A percentile compares a stretch with the other conserved stretches of the same genome.
Conservation (phyloP, 2,888 invertebrate species). For the Mesorhabditis sp. region DNA sequence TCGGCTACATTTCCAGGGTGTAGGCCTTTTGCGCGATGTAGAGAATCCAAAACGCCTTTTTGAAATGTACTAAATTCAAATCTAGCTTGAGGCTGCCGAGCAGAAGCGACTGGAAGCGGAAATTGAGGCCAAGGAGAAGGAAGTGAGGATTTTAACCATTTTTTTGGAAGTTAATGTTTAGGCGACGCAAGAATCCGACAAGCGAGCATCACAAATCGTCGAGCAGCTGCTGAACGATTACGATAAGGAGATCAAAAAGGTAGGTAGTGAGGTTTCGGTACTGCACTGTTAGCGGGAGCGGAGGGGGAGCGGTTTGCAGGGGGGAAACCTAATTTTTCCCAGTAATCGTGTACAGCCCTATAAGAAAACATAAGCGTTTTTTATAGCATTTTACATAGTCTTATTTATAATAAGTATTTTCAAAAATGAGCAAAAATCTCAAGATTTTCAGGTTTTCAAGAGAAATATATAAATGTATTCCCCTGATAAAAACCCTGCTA, state of each 20-base stretch:
- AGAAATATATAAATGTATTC: too few relatives aligned
- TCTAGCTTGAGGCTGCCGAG: constrained; percentile 1
- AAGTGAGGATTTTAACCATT: background rate
- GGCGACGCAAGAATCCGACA: background rate
- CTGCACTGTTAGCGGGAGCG: background rate
- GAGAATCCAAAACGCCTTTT: background rate
- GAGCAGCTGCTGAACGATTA: background rate
- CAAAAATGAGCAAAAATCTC: too few relatives aligned
- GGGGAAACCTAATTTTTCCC: too few relatives aligned
- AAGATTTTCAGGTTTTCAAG: too few relatives aligned
- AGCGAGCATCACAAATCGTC: background rate
- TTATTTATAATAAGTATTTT: too few relatives aligned
- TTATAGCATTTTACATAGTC: too few relatives aligned
- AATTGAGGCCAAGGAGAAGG: background rate
- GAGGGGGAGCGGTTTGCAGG: too few relatives aligned
- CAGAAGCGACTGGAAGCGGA: background rate
- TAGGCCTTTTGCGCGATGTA: too few relatives aligned
- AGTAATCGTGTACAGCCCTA: too few relatives aligned
- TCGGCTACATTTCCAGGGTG: too few relatives aligned
- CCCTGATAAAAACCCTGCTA: too few relatives aligned
- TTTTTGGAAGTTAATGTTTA: background rate
- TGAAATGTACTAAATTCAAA: background rate
- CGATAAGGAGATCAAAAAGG: constrained; percentile 1
- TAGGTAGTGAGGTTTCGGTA: background rate
- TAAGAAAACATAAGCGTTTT: too few relatives aligned